Conservation (phyloP, 2,888 invertebrate species). For the Notodonta dromedarius region DNA sequence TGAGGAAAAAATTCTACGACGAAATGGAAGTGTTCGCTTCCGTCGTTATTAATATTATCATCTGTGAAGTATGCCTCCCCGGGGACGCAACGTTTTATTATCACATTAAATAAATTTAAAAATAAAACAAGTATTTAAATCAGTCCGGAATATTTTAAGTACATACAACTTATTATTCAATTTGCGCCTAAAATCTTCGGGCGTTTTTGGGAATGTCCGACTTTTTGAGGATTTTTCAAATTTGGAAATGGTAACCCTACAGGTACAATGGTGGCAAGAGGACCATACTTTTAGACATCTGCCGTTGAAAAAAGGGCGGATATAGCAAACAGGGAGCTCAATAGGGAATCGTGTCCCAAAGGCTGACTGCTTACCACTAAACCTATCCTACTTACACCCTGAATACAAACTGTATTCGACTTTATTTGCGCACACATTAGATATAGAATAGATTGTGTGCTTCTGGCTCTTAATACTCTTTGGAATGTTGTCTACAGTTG, state of each 20-base stretch:
- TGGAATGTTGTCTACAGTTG: conserved; percentile 47
- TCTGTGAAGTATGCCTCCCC: conserved; percentile 55
- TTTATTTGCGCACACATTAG: conserved; percentile 17
- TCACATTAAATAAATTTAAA: too few species aligned
- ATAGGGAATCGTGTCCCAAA: conserved; percentile 74
- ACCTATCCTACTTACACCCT: background rate
- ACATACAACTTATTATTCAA: too few species aligned
- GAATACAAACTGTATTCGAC: conserved; percentile 30
- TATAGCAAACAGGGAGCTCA: conserved; percentile 75
- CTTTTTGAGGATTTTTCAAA: too few species aligned
- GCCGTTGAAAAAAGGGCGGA: conserved; percentile 81
- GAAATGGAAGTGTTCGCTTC: conserved; percentile 56
- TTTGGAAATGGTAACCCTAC: too few species aligned
- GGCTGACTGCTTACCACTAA: conserved; percentile 43
- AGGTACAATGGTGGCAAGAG: conserved; percentile 52
- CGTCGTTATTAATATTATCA: conserved; percentile 61
- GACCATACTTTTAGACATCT: conserved; percentile 70
- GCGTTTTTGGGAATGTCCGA: too few species aligned
- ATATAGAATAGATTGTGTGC: conserved; percentile 30
- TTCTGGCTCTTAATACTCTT: conserved; percentile 37
- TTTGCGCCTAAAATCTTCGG: too few species aligned
- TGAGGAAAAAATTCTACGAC: conserved; percentile 38
- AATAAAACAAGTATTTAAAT: too few species aligned
- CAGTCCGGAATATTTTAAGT: too few species aligned
- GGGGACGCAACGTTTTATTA: too few species aligned